These are phyloP conservation scores for Drosophila seclusa DNA, from an alignment of 2,888 invertebrate genomes.

Conservation along the genomic window DNA sequence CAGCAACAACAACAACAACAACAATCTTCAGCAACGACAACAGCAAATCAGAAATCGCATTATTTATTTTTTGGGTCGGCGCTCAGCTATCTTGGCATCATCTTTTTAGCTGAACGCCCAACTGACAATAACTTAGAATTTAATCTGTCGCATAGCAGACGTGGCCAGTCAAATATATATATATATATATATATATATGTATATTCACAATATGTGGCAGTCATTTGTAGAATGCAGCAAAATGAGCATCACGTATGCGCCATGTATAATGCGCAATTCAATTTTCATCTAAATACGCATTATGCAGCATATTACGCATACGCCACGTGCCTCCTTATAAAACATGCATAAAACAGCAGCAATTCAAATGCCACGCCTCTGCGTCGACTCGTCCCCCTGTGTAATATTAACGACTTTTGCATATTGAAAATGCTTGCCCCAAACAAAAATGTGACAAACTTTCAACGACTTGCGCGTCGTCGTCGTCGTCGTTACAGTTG, in stretches of 20 bases:
- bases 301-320: conserved; percentile 80
- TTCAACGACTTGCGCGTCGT: conserved; percentile 70
- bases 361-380: conserved; percentile 55
- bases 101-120: conserved; percentile 36
- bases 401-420: conserved; percentile 76
- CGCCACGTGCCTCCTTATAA: conserved; percentile 46
- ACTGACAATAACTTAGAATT: conserved; percentile 57
- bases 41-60: conserved; percentile 39
- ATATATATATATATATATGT: not conserved
- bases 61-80: conserved; percentile 45
- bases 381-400: conserved; percentile 12
- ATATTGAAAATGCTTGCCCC: conserved; percentile 76
- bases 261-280: conserved; percentile 77
- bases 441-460: conserved; percentile 74
- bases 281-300: conserved; percentile 78
- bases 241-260: conserved; percentile 70
- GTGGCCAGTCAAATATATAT: conserved; percentile 35
- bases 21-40: conserved; percentile 1
- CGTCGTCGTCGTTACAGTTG: conserved; percentile 35
- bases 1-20: conserved; percentile 6
- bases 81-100: conserved; percentile 23
- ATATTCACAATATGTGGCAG: conserved; percentile 7
- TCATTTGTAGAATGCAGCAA: conserved; percentile 65
- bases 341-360: conserved; percentile 47
- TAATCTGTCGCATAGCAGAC: conserved; percentile 60